phyloP scores from a whole-genome alignment of 1,140 invertebrate genomes.

The Drosophila tani region DNA sequence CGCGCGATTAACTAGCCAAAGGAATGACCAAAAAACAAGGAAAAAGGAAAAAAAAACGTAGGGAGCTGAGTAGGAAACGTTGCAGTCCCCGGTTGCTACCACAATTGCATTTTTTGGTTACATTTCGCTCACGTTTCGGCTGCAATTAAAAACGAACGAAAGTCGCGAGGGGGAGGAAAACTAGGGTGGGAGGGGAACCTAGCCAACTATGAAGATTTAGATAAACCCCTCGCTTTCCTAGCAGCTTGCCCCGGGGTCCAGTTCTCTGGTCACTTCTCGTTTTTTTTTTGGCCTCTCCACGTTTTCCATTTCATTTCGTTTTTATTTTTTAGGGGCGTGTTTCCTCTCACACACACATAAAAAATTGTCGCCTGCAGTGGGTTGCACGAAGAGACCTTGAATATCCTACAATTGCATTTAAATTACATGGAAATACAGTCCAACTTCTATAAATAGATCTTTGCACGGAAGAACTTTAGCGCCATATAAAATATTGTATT shows the following conservation, averaged over 20 bases:
- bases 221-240: slow-evolving; percentile 81
- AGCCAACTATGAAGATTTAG: slow-evolving; percentile 85
- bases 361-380: slow-evolving; percentile 58
- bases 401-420: slow-evolving; percentile 57
- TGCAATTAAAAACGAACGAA: slow-evolving; percentile 78
- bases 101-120: slow-evolving; percentile 82
- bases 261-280: slow-evolving; percentile 62
- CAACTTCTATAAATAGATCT: not conserved
- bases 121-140: slow-evolving; percentile 81
- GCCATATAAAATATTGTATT: not conserved
- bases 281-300: slow-evolving; percentile 36
- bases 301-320: slow-evolving; percentile 78
- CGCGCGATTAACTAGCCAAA: slow-evolving; percentile 68
- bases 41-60: slow-evolving; percentile 2
- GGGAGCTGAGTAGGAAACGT: slow-evolving; percentile 22
- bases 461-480: too few species aligned
- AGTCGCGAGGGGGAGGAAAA: slow-evolving; percentile 20
- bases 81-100: slow-evolving; percentile 33
- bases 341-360: slow-evolving; percentile 11
- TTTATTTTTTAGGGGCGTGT: slow-evolving; percentile 65
- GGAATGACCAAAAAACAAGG: slow-evolving; percentile 74
- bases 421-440: slow-evolving; percentile 38
- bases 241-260: slow-evolving; percentile 52
- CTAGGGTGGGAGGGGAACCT: slow-evolving; percentile 53
- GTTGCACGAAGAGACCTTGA: slow-evolving; percentile 52